Evolutionary conservation across 2,888 invertebrate species (phyloP).

Genomic region (Chrysotoxum bicinctum): DNA sequence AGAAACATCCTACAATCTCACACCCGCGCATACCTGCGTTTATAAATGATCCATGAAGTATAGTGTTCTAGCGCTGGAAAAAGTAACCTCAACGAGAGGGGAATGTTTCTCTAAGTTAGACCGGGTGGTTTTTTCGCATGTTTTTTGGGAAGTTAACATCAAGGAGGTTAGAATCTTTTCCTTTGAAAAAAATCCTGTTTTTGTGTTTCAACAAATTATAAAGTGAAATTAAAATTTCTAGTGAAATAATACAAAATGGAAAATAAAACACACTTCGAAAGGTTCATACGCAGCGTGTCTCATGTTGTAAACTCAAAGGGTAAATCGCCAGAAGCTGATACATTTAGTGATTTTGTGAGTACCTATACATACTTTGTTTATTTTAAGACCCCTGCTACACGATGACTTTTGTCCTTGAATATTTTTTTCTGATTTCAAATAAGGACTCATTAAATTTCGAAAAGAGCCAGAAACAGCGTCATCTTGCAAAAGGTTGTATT

Average conservation of each 20-base stretch:
- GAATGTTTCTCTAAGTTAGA: not conserved
- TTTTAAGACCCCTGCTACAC: too few species aligned
- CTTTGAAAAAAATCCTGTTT: not conserved
- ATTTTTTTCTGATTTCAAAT: too few species aligned
- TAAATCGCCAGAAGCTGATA: slow-evolving; percentile 22
- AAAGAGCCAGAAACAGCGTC: too few species aligned
- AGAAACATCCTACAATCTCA: not conserved
- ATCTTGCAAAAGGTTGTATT: too few species aligned
- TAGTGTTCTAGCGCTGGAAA: not conserved
- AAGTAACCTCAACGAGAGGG: not conserved
- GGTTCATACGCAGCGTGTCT: slow-evolving; percentile 78
- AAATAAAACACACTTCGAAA: slow-evolving; percentile 73
- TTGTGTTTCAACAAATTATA: not conserved
- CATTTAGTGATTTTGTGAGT: slow-evolving; percentile 45
- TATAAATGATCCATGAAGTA: not conserved
- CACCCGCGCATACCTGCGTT: not conserved
- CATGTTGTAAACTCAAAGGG: slow-evolving; percentile 76
- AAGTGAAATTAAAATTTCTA: slow-evolving; percentile 1
- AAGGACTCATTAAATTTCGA: too few species aligned
- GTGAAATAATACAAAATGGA: slow-evolving; percentile 30
- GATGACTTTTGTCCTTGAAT: too few species aligned
- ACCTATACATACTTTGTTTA: not conserved
- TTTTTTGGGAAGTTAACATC: not conserved
- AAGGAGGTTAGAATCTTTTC: not conserved
- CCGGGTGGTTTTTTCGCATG: not conserved